Conservation (phyloP, 2,888 invertebrate genomes). For the Cacoxenus indagator region DNA sequence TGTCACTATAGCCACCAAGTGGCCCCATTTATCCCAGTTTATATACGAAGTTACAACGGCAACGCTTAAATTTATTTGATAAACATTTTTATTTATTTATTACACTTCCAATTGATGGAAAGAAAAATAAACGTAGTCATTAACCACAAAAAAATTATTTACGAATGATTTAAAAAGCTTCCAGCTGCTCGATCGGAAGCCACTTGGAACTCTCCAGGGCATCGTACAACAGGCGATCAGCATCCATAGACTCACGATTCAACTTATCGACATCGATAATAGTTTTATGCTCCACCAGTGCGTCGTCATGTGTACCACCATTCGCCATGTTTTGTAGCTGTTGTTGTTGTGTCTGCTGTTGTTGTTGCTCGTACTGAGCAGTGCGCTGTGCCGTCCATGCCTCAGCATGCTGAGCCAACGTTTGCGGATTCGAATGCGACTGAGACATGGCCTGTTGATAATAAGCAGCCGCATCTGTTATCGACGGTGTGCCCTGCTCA, state of each 20-base stretch:
- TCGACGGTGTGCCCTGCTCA: constrained; percentile 71
- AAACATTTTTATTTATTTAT: too few relatives aligned
- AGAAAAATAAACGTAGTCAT: too few relatives aligned
- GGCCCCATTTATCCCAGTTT: too few relatives aligned
- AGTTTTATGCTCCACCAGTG: constrained; percentile 85
- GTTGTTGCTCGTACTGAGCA: constrained; percentile 69
- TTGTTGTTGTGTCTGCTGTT: constrained; percentile 53
- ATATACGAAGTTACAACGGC: too few relatives aligned
- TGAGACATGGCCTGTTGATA: constrained; percentile 71
- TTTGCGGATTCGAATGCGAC: constrained; percentile 66
- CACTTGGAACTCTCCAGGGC: constrained; percentile 86
- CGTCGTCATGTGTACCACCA: constrained; percentile 76
- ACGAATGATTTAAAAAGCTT: constrained; percentile 77
- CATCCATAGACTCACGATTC: constrained; percentile 82
- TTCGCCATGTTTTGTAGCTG: constrained; percentile 48
- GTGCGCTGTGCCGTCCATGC: constrained; percentile 72
- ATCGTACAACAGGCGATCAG: constrained; percentile 85
- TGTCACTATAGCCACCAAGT: too few relatives aligned
- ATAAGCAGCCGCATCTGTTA: constrained; percentile 60
- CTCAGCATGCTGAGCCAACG: constrained; percentile 70
- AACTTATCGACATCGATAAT: constrained; percentile 81
- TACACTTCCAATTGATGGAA: too few relatives aligned
- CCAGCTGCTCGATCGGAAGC: constrained; percentile 83
- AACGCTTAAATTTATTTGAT: too few relatives aligned
- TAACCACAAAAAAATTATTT: too few relatives aligned